A percentile compares a stretch with the other conserved stretches of the same genome.
Conservation (phyloP, 35 echinoderm and acorn worm genomes). For the Heliocidaris erythrogramma region DNA sequence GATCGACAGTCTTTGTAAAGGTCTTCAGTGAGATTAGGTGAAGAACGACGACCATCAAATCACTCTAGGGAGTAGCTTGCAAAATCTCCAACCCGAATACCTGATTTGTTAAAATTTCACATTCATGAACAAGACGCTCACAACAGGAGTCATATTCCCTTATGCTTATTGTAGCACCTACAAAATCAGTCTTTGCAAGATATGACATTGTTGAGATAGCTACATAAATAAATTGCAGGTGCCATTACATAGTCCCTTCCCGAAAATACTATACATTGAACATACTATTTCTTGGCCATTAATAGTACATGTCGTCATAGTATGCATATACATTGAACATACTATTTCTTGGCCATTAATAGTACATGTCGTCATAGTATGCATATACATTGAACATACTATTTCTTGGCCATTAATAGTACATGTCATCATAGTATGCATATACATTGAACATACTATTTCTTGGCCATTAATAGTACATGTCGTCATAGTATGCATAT, state of each 20-base stretch:
- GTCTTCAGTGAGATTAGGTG: not conserved
- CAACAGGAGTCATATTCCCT: not conserved
- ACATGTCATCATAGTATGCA: constrained; percentile 77
- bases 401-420: constrained; percentile 35
- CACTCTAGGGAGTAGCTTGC: not conserved
- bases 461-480: constrained; percentile 52
- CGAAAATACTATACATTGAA: not conserved
- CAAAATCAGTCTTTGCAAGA: not conserved
- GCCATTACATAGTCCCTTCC: not conserved
- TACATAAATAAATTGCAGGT: not conserved
- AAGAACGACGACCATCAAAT: not conserved
- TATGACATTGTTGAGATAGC: not conserved
- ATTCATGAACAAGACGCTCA: not conserved
- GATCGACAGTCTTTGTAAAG: not conserved
- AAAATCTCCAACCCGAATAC: not conserved
- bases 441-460: not conserved
- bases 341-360: not conserved
- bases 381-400: not conserved
- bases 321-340: constrained; percentile 28
- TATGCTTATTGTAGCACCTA: not conserved
- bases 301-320: constrained; percentile 81
- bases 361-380: constrained; percentile 81
- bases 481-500: constrained; percentile 76
- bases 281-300: not conserved
- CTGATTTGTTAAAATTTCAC: not conserved